Evolutionary conservation across 2,113 vertebrate species (phyloP).

Genomic region (Garra rufa): DNA sequence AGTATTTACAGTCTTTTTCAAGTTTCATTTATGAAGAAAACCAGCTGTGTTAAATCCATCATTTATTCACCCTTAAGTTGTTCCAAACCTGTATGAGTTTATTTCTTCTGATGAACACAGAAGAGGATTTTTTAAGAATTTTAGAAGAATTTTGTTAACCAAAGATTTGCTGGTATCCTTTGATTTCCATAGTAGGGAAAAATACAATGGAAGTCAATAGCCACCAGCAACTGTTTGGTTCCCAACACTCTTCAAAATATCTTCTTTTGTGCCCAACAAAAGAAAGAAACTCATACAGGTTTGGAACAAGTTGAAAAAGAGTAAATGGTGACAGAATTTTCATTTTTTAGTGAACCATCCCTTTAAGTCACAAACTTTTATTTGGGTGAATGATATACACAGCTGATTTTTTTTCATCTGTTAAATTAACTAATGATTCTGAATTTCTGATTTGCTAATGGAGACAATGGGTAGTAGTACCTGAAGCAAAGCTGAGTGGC

Average conservation of each 20-base stretch:
- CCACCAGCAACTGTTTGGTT: not conserved
- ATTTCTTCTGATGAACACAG: not conserved
- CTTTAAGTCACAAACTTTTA: not conserved
- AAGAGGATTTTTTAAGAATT: not conserved
- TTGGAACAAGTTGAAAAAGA: not conserved
- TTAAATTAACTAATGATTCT: constrained; percentile 22
- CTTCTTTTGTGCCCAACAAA: not conserved
- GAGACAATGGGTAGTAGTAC: constrained; percentile 18
- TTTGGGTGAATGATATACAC: not conserved
- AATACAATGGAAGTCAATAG: not conserved
- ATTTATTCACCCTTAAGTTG: not conserved
- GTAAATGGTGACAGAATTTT: not conserved
- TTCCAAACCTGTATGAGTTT: not conserved
- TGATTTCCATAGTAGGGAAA: not conserved
- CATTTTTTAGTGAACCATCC: not conserved
- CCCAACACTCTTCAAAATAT: not conserved
- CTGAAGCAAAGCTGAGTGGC: constrained; percentile 31
- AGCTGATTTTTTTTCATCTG: not conserved
- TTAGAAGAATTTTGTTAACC: not conserved
- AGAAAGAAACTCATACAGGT: not conserved
- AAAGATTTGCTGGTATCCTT: not conserved
- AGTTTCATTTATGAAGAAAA: not conserved
- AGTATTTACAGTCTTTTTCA: not conserved
- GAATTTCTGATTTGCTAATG: constrained; percentile 7
- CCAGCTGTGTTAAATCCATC: too few relatives aligned